These are phyloP conservation scores for Peromyscus leucopus DNA, from an alignment of 2,113 vertebrate genomes.

Conservation along the genomic window DNA sequence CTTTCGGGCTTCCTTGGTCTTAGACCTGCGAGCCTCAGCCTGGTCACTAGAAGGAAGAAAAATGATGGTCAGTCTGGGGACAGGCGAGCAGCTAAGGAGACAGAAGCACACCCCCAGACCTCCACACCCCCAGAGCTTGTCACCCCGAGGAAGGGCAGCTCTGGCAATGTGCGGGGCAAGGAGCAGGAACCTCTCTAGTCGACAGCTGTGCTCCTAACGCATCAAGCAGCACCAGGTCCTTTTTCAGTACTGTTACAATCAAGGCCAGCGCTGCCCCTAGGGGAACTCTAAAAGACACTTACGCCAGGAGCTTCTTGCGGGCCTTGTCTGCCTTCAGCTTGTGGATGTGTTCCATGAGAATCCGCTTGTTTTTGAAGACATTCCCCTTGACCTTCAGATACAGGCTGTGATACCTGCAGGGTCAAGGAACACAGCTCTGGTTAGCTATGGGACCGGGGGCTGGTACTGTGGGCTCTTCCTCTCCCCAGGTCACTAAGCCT, in stretches of 20 bases:
- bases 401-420: conserved; percentile 96
- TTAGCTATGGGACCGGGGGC: not conserved
- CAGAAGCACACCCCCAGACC: not conserved
- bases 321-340: conserved; percentile 99
- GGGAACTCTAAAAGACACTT: conserved; percentile 83
- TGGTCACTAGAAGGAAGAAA: conserved; percentile 90
- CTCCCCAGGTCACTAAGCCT: not conserved
- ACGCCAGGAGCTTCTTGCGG: conserved; percentile 99
- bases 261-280: not conserved
- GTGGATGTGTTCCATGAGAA: conserved; percentile 99
- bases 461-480: not conserved
- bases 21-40: conserved; percentile 96
- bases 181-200: not conserved
- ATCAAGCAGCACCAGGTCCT: not conserved
- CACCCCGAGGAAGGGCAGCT: not conserved
- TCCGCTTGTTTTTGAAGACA: conserved; percentile 99
- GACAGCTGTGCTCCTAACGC: not conserved
- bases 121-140: not conserved
- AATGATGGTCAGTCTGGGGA: rapidly evolving
- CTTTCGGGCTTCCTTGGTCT: conserved; percentile 98
- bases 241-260: not conserved
- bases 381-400: conserved; percentile 99
- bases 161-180: not conserved
- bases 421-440: not conserved
- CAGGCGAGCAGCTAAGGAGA: not conserved